Evolutionary conservation across 2,797 vertebrate species (phyloP), one percentile per base, ranked within the genome.

Genomic region (Siniperca obscura): DNA sequence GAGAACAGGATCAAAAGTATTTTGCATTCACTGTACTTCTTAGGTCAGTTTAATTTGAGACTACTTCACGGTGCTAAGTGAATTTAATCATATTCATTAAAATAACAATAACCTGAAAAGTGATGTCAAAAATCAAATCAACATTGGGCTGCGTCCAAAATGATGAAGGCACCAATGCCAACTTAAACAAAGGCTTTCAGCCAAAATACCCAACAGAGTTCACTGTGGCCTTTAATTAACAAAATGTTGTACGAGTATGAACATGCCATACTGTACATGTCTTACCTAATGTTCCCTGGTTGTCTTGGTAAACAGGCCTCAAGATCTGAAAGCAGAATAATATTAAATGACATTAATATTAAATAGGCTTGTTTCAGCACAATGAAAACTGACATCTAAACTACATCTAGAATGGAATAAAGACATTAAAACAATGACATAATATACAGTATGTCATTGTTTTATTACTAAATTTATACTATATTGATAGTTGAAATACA

Each of bases 221-320:
- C 34, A 74, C 8, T 40, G 55, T 21, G 56, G 38, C 21, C 44
- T 73, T 78, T 44, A 56, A 25, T 81, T 44, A 56, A 25, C 27
- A 52, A 55, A 79, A 42, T 1, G 42, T 17, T 60, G 16, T 17
- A 27, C 1, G 42, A 76, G 13, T 44, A 46, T 61, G 4, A 85
- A 52, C 2, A 71, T n/a, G n/a, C 60, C 44, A 52, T 13, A 50
- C 10, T 22, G 56, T 50, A 61, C 11, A 65, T 2, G 6, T 94
- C 97, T 97, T 92, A 98, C 98, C 96, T 88, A 91, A 91, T 0
- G 96, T 90, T 21, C 95, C 82, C 52, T 92, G 91, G 57, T 96
- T 95, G 81, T 98, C 98, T 84, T 97, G 96, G 81, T 97, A 98
- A 82, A 98, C 94, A 4, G 97, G 96, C 81, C 96, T 95, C 93